Conservation (phyloP, 2,888 invertebrate species). For the Zonitis immaculata region DNA sequence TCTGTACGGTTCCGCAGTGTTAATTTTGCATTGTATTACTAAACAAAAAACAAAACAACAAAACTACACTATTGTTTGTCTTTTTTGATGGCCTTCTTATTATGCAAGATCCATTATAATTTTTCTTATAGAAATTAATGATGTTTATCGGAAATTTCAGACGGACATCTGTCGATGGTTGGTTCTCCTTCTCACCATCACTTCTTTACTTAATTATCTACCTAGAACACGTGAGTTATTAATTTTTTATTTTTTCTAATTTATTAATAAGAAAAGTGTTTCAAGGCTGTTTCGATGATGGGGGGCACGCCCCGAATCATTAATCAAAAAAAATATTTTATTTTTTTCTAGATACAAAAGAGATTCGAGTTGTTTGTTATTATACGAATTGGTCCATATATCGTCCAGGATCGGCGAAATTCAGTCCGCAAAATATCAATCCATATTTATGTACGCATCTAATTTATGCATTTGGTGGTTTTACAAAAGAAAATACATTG, state of each 20-base stretch:
- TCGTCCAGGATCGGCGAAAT: constrained; percentile 84
- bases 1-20: background rate
- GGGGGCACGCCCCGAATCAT: constrained; percentile 6
- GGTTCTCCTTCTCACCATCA: constrained; percentile 16
- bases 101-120: no score
- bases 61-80: background rate
- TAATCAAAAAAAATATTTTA: background rate
- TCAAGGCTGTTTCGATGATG: background rate
- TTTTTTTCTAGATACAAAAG: constrained; percentile 48
- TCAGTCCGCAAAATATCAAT: constrained; percentile 90
- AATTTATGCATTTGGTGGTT: constrained; percentile 88
- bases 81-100: background rate
- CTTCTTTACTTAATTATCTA: constrained; percentile 33
- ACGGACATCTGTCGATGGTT: constrained; percentile 40
- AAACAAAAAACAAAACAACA: no score
- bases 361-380: constrained; percentile 82
- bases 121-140: no score
- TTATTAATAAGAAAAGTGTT: background rate
- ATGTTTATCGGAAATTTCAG: constrained; percentile 29
- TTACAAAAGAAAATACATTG: constrained; percentile 85
- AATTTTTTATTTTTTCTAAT: constrained; percentile 3
- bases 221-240: constrained; percentile 34
- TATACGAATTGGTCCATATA: constrained; percentile 94
- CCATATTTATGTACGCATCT: constrained; percentile 92
- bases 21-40: background rate